Evolutionary conservation across 1,140 invertebrate species (phyloP), one percentile per base, ranked within the genome.

Genomic region (Glossosoma conforme): DNA sequence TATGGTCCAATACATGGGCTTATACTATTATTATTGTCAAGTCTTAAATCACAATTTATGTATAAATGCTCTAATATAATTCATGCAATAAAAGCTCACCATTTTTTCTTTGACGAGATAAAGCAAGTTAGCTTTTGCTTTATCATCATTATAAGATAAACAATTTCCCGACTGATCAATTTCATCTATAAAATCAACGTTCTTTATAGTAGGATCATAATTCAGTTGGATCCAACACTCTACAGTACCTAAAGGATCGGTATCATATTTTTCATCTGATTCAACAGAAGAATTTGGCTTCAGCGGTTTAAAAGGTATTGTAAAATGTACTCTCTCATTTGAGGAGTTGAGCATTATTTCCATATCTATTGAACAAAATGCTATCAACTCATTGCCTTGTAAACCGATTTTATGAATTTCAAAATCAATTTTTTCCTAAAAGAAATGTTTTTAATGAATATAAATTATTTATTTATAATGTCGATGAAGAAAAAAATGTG

Each of bases 321-420:
- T n/a, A 28, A 28, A 36, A 5, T 36, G 17, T 13, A 36, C 13
- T 8, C 5, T 8, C 17, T 36, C 13, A 13, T 36, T 36, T 36
- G 17, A 6, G 8, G 8, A 14, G 14, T 36, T 8, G 13, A 36
- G 14, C 15, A 36, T 13, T 8, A 8, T 5, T 9, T 36, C 13
- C 15, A 36, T 9, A 20, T 19, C 15, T 4, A 46, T 46, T 2
- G 19, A 6, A 13, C 25, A 35, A 8, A n/a, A 13, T 19, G 44
- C 44, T 6, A 47, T 22, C 22, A 14, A 14, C 37, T 20, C 18
- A 3, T 30, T 22, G 15, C 2, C 21, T 9, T 47, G 18, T 22
- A 13, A 13, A 14, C 10, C 14, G 10, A n/a, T 20, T 47, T 47
- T 13, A 47, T 47, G 20, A 37, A 47, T 46, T 9, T 47, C 20